Base-by-base conservation (phyloP, 30 jellyfish, hydroid and myxozoan genomes). In the Rhopilema esculentum region DNA sequence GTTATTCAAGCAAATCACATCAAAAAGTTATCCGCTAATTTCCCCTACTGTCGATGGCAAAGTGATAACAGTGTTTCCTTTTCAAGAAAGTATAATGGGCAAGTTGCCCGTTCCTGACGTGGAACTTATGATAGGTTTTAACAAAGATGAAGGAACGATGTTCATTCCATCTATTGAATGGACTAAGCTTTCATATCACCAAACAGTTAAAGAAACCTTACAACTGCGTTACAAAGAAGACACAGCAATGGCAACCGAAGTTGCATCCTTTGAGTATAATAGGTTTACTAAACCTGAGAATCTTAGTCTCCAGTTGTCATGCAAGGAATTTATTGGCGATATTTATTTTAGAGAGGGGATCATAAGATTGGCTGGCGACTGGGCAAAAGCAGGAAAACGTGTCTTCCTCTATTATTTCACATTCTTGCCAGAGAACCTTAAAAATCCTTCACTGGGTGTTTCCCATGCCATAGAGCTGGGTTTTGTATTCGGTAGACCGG, bases 61-160 rank as follows among this genome's bases (percentile, higher is more conserved):
- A 33, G 82, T 81, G 19, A 22, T 81, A 0, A 50, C 24, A 18
- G 71, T 20, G 52, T 28, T 63, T 31, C 91, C 91, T 1, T 66
- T n/a, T 25, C 23, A 23, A 23, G 75, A 65, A 26, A 27, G 22
- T 12, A 23, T 8, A 4, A 52, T 27, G 52, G 83, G 80, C 21
- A 81, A 28, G 62, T 40, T 81, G 83, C 83, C 74, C 1, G 48
- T 49, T 0, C 12, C 83, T n/a, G 72, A 31, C 21, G 83, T 61
- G 25, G 91, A 81, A 19, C 31, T 65, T 8, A 16, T 81, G 72
- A 49, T 81, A 21, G 91, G 91, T 4, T 81, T 65, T 26, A 81
- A 70, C 69, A 66, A 67, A 66, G 91, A 81, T 20, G 91, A 81
- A 9, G 91, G 91, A 1, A 65, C 75, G 6, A 24, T 49, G 30